Evolutionary conservation across 2,113 vertebrate species (phyloP).

Genomic region (Copsychus sechellarum): DNA sequence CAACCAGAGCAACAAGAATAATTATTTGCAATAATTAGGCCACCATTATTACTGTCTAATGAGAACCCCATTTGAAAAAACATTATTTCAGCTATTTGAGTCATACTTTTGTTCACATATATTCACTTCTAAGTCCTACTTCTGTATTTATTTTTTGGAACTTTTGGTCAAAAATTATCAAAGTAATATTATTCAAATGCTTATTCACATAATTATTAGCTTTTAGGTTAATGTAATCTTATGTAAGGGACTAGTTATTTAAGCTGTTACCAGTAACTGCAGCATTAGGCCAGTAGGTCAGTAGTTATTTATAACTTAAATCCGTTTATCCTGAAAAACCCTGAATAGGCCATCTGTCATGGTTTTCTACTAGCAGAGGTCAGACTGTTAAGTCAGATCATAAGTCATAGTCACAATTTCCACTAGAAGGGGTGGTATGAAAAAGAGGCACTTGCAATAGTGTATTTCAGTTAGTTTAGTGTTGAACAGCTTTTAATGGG

Average conservation of each 20-base stretch:
- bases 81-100: neutral
- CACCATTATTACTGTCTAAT: neutral
- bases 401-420: neutral
- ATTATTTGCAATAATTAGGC: neutral
- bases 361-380: neutral
- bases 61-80: neutral
- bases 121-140: neutral
- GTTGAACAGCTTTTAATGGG: neutral
- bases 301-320: slow-evolving; percentile 54
- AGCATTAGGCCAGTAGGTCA: slow-evolving; percentile 18
- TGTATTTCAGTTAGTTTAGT: neutral
- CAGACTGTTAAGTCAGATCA: neutral
- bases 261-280: neutral
- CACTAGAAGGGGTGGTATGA: neutral
- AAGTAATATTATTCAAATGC: neutral
- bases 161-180: neutral
- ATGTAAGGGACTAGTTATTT: slow-evolving; percentile 20
- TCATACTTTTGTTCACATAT: neutral
- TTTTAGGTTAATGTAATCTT: neutral
- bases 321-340: slow-evolving; percentile 36
- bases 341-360: slow-evolving; percentile 5
- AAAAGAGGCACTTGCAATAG: neutral
- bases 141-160: neutral
- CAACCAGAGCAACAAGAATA: neutral
- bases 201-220: neutral